Percentiles rank a stretch among this genome's conserved stretches.
These are phyloP conservation scores for Ptilodon capucinus DNA, from an alignment of 2,888 invertebrate species.

Conservation along the genomic window DNA sequence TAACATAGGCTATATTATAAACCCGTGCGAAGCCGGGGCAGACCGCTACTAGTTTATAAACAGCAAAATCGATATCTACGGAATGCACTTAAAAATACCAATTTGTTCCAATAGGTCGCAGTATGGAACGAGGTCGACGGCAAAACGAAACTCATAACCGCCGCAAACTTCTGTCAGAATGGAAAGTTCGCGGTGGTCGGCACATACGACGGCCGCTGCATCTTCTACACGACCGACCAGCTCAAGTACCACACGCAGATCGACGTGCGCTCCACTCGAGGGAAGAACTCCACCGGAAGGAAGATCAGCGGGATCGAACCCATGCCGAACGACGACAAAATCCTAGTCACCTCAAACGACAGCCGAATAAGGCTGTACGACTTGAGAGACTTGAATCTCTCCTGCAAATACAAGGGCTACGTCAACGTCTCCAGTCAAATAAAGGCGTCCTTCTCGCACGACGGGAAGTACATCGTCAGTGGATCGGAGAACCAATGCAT, in stretches of 20 bases:
- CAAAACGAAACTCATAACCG: slow-evolving; percentile 96
- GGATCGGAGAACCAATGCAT: slow-evolving; percentile 99
- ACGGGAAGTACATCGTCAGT: slow-evolving; percentile 98
- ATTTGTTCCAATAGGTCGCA: slow-evolving; percentile 87
- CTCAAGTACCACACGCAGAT: slow-evolving; percentile 99
- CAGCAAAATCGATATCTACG: no score
- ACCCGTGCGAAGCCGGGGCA: no score
- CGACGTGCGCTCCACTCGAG: slow-evolving; percentile 96
- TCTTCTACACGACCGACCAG: slow-evolving; percentile 99
- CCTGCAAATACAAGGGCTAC: slow-evolving; percentile 96
- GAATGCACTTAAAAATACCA: no score
- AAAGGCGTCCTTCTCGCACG: slow-evolving; percentile 98
- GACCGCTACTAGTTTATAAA: no score
- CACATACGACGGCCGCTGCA: slow-evolving; percentile 98
- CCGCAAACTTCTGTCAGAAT: slow-evolving; percentile 98
- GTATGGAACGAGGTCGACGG: slow-evolving; percentile 99
- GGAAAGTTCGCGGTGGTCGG: slow-evolving; percentile 99
- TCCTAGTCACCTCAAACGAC: slow-evolving; percentile 98
- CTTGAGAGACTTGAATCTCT: slow-evolving; percentile 94
- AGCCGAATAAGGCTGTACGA: slow-evolving; percentile 98
- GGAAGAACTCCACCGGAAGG: slow-evolving; percentile 95
- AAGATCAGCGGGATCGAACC: slow-evolving; percentile 99
- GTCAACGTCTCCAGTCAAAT: slow-evolving; percentile 98
- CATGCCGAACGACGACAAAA: slow-evolving; percentile 97
- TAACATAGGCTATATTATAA: no score